Conservation (phyloP, 2,888 invertebrate species). For the Leptarthrus brevirostris region DNA sequence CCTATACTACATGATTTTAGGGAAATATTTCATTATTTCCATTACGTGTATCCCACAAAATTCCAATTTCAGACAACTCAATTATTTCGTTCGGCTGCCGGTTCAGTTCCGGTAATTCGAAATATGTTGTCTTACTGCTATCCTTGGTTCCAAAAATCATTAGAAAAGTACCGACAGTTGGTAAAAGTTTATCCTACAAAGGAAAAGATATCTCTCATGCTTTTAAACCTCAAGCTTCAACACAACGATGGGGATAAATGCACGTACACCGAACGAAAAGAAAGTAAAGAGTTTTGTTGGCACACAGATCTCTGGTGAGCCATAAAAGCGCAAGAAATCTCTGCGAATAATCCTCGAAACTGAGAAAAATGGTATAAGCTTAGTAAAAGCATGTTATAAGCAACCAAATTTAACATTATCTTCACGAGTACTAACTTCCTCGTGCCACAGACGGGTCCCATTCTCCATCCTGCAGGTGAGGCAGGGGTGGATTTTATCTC, state of each 20-base stretch:
- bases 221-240: constrained; percentile 1
- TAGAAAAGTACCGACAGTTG: constrained; percentile 22
- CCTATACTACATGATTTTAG: too few relatives aligned
- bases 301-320: constrained; percentile 46
- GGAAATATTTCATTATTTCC: constrained; percentile 29
- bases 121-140: constrained; percentile 26
- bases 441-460: neutral
- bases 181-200: constrained; percentile 35
- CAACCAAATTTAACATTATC: constrained; percentile 46
- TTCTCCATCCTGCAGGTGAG: neutral
- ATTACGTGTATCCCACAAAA: constrained; percentile 40
- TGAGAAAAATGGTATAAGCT: constrained; percentile 41
- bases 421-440: neutral
- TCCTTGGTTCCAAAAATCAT: neutral
- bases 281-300: constrained; percentile 37
- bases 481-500: neutral
- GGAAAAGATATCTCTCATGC: constrained; percentile 18
- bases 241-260: neutral
- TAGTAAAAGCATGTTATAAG: constrained; percentile 39
- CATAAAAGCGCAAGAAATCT: constrained; percentile 46
- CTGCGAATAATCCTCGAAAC: constrained; percentile 35
- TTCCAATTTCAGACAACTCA: constrained; percentile 35
- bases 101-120: constrained; percentile 3
- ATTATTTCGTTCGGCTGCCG: constrained; percentile 27
- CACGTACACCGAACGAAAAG: neutral